Evolutionary conservation across 2,797 vertebrate species (phyloP).

Genomic region (Helarctos malayanus): DNA sequence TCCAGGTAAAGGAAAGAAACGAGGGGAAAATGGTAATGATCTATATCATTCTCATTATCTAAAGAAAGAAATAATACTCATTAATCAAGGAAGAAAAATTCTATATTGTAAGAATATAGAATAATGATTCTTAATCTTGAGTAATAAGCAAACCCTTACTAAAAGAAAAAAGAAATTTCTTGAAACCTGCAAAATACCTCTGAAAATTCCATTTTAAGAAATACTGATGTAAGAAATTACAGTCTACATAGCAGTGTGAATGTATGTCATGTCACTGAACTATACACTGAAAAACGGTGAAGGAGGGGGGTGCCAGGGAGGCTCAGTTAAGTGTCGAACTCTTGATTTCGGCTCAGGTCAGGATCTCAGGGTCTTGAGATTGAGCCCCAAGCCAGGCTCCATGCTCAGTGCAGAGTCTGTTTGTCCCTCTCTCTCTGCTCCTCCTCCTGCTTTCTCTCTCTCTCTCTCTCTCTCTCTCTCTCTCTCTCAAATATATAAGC

Average conservation of each 20-base stretch:
- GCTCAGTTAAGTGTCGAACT: not conserved
- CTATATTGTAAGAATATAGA: not conserved
- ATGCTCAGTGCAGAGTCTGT: not conserved
- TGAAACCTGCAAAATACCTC: conserved; percentile 25
- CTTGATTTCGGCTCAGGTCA: not conserved
- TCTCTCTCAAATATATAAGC: not conserved
- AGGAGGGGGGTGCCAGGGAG: too few relatives aligned
- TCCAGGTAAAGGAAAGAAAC: not conserved
- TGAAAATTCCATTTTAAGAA: conserved; percentile 37
- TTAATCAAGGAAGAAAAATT: conserved; percentile 31
- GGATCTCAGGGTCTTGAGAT: not conserved
- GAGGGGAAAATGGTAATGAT: not conserved
- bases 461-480: not conserved
- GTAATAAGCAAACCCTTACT: not conserved
- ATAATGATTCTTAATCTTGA: conserved; percentile 20
- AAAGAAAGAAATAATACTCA: conserved; percentile 3
- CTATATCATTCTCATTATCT: not conserved
- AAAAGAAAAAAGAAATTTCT: not conserved
- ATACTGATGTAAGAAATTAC: not conserved
- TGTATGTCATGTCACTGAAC: not conserved
- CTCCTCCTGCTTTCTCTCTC: not conserved
- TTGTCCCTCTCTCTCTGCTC: not conserved
- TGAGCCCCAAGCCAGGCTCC: not conserved
- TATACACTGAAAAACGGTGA: not conserved
- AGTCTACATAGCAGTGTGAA: not conserved